Evolutionary conservation across 2,113 vertebrate genomes (phyloP), one percentile per base, ranked within the genome.

Genomic region (Bubalus kerabau): DNA sequence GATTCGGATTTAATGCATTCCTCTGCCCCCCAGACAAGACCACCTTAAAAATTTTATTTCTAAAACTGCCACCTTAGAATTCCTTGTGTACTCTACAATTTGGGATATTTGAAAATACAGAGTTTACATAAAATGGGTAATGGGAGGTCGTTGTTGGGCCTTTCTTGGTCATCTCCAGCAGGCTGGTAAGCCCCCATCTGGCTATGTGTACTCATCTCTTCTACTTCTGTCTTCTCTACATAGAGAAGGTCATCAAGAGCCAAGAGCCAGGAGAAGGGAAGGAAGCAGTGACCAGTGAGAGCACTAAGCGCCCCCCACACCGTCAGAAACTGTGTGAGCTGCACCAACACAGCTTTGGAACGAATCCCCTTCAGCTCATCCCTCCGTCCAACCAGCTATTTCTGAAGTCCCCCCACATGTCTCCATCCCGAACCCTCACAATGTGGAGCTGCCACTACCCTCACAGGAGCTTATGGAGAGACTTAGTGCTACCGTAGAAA

Each of bases 31-130:
- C 21, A 71, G 54, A 50, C 17, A 28, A 16, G 48, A 80, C 26
- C 30, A 62, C 7, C 8, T n/a, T 48, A 64, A 76, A 21, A 30
- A 30, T 28, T 78, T 48, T 40, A 52, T 59, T 43, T 60, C 43
- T 80, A 46, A 87, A 87, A 81, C 5, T 28, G 11, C 36, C 7
- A 16, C 9, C 46, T 84, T 67, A 60, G 30, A 62, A 43, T 40
- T 82, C 57, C 23, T 57, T 86, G 67, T 50, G 26, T n/a, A 16
- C 14, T 59, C 71, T 54, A 6, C 21, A 59, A 46, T 67, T 36
- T 82, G 56, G 23, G 59, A 56, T 60, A 54, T 64, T 94, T 87
- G 50, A 6, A 83, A 90, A 93, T 54, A 74, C 32, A 74, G 16
- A 57, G 32, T 90, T 91, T 78, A 57, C 7, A 16, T 78, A 81